Evolutionary conservation across 2,888 invertebrate genomes (phyloP).

Genomic region (Linnaemya vulpina): DNA sequence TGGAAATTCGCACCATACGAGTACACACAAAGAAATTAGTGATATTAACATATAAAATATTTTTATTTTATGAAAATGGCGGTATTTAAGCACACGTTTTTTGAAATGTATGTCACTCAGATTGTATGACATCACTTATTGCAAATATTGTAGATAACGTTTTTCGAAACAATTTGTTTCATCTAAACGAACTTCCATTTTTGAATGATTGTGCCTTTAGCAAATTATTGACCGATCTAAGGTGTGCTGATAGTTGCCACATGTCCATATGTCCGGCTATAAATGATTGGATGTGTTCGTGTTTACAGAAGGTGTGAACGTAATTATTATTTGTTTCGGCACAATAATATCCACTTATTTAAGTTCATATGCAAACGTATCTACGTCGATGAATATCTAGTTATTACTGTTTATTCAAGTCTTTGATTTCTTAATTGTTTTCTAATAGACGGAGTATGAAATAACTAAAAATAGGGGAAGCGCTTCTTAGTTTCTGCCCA

Average conservation of each 20-base stretch:
- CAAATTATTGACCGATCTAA: slow-evolving; percentile 22
- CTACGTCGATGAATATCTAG: background rate
- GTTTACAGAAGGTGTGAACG: slow-evolving; percentile 45
- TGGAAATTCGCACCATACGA: too few relatives aligned
- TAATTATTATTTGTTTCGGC: slow-evolving; percentile 7
- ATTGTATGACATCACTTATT: too few relatives aligned
- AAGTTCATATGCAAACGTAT: background rate
- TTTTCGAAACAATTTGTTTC: background rate
- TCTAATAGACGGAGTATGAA: too few relatives aligned
- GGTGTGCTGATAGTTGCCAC: slow-evolving; percentile 36
- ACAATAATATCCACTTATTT: background rate
- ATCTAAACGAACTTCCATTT: background rate
- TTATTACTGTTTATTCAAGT: background rate
- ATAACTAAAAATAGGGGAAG: too few relatives aligned
- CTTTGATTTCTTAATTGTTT: background rate
- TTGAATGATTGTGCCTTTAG: background rate
- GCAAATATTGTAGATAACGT: too few relatives aligned
- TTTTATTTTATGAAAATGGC: too few relatives aligned
- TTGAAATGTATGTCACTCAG: too few relatives aligned
- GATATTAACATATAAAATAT: too few relatives aligned
- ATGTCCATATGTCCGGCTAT: background rate
- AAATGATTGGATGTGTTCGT: background rate
- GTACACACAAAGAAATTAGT: too few relatives aligned
- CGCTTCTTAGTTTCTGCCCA: too few relatives aligned
- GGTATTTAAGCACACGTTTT: too few relatives aligned